phyloP scores from a whole-genome alignment of 2,113 vertebrate genomes.

The Oenanthe melanoleuca region DNA sequence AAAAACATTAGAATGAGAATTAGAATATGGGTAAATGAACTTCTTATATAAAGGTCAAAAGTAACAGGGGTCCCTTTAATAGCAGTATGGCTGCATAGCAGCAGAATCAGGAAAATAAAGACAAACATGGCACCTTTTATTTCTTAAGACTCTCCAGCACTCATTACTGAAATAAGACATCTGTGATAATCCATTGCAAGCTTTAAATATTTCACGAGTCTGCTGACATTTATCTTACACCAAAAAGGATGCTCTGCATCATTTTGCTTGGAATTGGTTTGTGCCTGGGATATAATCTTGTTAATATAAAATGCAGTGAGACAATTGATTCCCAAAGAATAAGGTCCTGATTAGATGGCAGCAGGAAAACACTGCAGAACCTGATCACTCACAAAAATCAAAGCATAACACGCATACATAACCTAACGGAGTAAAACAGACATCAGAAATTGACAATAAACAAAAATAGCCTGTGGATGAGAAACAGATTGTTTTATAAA shows the following conservation, averaged over 20 bases:
- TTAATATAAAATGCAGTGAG: background rate
- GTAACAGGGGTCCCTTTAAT: conserved; percentile 7
- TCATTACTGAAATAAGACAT: background rate
- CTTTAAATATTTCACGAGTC: background rate
- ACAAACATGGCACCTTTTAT: background rate
- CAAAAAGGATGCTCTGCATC: background rate
- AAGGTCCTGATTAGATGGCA: background rate
- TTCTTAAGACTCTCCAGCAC: background rate
- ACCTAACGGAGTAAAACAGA: background rate
- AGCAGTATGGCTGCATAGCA: conserved; percentile 34
- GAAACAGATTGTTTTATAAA: background rate
- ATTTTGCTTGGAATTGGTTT: background rate
- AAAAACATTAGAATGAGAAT: background rate
- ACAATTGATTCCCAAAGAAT: background rate
- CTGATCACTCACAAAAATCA: background rate
- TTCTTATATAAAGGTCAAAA: background rate
- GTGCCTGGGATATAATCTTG: background rate
- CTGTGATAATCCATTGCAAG: background rate
- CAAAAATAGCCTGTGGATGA: background rate
- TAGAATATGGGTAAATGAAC: background rate
- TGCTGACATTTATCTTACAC: background rate
- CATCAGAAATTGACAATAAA: background rate
- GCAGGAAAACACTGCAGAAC: background rate
- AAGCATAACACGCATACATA: background rate
- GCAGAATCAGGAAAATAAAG: background rate